These are phyloP conservation scores for Cettia cetti DNA, from an alignment of 2,113 vertebrate species.

Conservation along the genomic window DNA sequence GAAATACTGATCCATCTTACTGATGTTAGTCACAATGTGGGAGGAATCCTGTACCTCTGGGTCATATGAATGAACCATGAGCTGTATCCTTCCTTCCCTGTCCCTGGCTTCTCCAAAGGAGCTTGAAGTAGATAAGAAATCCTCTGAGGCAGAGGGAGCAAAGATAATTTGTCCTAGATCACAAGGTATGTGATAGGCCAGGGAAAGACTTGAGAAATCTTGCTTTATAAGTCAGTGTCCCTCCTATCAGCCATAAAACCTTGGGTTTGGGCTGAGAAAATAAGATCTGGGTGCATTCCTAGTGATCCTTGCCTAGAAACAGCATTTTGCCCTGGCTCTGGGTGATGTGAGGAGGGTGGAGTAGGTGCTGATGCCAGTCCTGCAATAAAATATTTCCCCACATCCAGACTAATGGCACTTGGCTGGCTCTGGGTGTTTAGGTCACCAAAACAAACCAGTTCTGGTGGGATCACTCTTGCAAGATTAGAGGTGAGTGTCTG, in stretches of 20 bases:
- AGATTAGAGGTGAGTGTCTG: not conserved
- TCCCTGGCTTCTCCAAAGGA: not conserved
- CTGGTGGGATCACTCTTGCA: not conserved
- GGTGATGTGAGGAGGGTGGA: not conserved
- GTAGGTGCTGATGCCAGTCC: not conserved
- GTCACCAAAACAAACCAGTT: not conserved
- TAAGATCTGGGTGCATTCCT: not conserved
- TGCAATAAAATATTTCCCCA: not conserved
- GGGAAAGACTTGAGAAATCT: not conserved
- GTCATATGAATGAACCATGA: not conserved
- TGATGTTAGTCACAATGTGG: not conserved
- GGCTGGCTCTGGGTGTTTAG: not conserved
- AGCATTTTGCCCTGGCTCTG: not conserved
- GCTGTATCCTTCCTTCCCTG: not conserved
- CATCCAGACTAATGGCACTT: not conserved
- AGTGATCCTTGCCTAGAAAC: not conserved
- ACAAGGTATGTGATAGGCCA: not conserved
- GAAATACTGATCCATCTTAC: not conserved
- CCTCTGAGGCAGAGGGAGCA: not conserved
- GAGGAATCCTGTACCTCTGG: not conserved
- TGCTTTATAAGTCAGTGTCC: not conserved
- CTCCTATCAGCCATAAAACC: not conserved
- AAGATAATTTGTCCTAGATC: not conserved
- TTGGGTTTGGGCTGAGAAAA: not conserved
- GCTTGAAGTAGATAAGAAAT: not conserved